These are phyloP conservation scores for Geotrypetes seraphini DNA, from an alignment of 2,797 vertebrate genomes.

Conservation along the genomic window DNA sequence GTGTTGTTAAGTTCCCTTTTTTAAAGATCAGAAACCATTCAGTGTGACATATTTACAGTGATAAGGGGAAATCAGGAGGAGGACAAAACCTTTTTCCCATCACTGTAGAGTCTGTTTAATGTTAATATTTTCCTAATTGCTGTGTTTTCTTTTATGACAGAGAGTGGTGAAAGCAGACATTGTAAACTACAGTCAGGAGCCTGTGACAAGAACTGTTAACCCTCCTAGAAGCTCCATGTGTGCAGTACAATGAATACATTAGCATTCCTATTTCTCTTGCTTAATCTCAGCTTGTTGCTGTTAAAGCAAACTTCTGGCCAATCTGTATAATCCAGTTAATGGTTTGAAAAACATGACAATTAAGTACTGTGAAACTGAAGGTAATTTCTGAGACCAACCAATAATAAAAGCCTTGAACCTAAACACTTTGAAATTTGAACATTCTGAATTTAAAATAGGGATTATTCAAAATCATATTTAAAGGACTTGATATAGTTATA, in stretches of 20 bases:
- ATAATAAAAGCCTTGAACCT: constrained; percentile 21
- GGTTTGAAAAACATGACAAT: constrained; percentile 16
- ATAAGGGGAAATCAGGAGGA: too few species aligned
- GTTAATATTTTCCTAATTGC: constrained; percentile 28
- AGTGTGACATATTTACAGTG: too few species aligned
- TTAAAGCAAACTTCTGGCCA: too few species aligned
- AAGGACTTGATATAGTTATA: constrained; percentile 16
- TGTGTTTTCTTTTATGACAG: constrained; percentile 56
- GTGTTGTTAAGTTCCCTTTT: too few species aligned
- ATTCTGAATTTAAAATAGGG: constrained; percentile 19
- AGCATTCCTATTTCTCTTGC: constrained; percentile 8
- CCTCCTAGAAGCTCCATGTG: constrained; percentile 95
- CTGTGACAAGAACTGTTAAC: constrained; percentile 72
- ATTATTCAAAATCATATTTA: constrained; percentile 31
- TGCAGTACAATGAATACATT: constrained; percentile 72
- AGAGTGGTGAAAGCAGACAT: constrained; percentile 96
- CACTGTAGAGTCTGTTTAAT: too few species aligned
- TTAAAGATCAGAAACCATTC: too few species aligned
- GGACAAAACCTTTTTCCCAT: too few species aligned
- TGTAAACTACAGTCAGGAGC: constrained; percentile 97
- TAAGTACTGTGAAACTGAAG: constrained; percentile 16
- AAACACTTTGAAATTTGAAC: constrained; percentile 33
- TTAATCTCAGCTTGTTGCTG: too few species aligned
- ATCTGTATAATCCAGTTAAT: constrained; percentile 29
- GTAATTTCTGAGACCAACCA: constrained; percentile 20